Conservation (phyloP, 2,797 vertebrate genomes). For the Smutsia temminckii region DNA sequence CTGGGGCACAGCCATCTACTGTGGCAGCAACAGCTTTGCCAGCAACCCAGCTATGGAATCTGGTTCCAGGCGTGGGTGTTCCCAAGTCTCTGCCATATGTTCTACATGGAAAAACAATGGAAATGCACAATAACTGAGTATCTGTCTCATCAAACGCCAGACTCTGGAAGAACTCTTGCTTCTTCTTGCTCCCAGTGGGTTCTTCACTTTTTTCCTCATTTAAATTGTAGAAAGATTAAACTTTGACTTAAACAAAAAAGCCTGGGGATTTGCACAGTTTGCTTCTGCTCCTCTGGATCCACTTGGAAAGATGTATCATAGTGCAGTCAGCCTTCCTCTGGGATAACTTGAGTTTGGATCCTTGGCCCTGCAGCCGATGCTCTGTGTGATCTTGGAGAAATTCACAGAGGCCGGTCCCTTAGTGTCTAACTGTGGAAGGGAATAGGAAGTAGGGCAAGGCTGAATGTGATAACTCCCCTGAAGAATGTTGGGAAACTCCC, state of each 20-base stretch:
- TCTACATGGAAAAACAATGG: constrained; percentile 74
- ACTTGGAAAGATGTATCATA: not conserved
- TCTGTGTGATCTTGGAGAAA: not conserved
- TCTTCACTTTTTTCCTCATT: not conserved
- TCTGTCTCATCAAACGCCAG: not conserved
- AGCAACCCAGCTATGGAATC: not conserved
- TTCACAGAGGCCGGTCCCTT: not conserved
- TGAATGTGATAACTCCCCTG: constrained; percentile 51
- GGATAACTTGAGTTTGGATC: not conserved
- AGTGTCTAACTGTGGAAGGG: not conserved
- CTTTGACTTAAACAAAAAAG: not conserved
- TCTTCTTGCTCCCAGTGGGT: not conserved
- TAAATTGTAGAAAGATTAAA: not conserved
- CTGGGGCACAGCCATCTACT: not conserved
- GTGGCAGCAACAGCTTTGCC: not conserved
- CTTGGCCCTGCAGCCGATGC: not conserved
- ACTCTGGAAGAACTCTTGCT: not conserved
- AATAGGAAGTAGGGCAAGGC: constrained; percentile 7
- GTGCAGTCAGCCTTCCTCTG: not conserved
- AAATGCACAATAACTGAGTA: not conserved
- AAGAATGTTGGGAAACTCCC: constrained; percentile 75
- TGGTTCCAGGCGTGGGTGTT: constrained; percentile 58
- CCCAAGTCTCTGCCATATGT: constrained; percentile 79
- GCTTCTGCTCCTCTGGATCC: not conserved
- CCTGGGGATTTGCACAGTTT: not conserved